Evolutionary conservation across 2,113 vertebrate genomes (phyloP).

Genomic region (Cottus gobio): DNA sequence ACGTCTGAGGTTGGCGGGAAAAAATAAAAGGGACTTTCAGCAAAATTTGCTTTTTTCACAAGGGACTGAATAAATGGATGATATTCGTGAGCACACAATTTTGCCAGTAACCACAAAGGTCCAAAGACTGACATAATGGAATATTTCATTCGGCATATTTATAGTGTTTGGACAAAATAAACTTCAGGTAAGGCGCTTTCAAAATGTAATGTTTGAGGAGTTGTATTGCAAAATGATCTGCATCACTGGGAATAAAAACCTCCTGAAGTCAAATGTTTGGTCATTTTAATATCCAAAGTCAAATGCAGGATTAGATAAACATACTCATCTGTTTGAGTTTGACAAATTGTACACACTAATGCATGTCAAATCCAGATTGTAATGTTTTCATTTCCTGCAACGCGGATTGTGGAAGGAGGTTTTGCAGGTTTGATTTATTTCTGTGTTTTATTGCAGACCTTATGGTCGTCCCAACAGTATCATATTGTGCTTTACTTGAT

Average conservation of each 20-base stretch:
- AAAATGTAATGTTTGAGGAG: constrained; percentile 3
- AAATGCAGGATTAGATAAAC: constrained; percentile 9
- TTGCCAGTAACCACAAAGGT: constrained; percentile 19
- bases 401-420: not conserved
- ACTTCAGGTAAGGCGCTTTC: constrained; percentile 25
- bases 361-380: not conserved
- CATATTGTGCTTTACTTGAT: not conserved
- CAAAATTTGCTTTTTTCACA: constrained; percentile 9
- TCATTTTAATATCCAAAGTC: constrained; percentile 21
- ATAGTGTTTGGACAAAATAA: constrained; percentile 11
- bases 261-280: not conserved
- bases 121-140: constrained; percentile 3
- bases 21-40: constrained; percentile 30
- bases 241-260: not conserved
- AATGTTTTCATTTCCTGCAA: not conserved
- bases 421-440: not conserved
- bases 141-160: constrained; percentile 21
- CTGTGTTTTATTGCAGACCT: not conserved
- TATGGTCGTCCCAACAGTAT: not conserved
- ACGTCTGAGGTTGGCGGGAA: constrained; percentile 28
- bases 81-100: constrained; percentile 8
- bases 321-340: constrained; percentile 21
- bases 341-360: not conserved
- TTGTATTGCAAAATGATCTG: not conserved
- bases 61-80: constrained; percentile 21